Evolutionary conservation across 2,888 invertebrate genomes (phyloP), one percentile per base, ranked within the genome.

Genomic region (Odontocolon sp.): DNA sequence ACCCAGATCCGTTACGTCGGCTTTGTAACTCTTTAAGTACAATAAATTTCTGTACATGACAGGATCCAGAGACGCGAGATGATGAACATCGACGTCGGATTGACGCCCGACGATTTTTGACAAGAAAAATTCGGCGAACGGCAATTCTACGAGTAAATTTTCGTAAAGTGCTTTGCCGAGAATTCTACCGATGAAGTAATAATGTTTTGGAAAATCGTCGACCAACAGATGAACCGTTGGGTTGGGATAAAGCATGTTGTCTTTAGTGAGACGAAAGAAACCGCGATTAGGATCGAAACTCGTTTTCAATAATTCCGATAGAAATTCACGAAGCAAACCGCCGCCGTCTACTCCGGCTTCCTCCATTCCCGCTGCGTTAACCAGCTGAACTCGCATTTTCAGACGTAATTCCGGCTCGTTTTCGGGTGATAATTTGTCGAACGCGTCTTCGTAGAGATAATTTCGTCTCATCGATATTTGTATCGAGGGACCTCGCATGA

Each of bases 311-410:
- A 99, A 92, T 90, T 99, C 98, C 0, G 96, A 96, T 2, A 99
- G 92, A 89, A 99, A 99, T 90, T 99, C 99, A 52, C 99, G 93
- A 88, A 98, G 98, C 9, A 99, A 93, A 0, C 99, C 99, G 1
- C 99, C 99, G 1, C 99, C 99, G 89, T 99, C 99, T 1, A 99
- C 96, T 0, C 99, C 99, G 0, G 97, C 97, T 90, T 99, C 99
- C 84, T 97, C 96, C 9, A 97, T 92, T 0, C 99, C 99, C 0
- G 96, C 95, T 70, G 94, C 94, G 86, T 98, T 99, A 47, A 98
- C 94, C 82, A 99, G 92, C 86, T 97, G 97, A 2, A 99, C 96
- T 52, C 98, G 93, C 88, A 99, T 94, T 86, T 95, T 95, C 74
- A 95, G 91, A 79, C 96, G 94, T 84, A 99, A 89, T 88, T 98